A percentile compares a stretch with the other conserved stretches of the same genome.
Conservation (phyloP, 2,888 invertebrate species). For the Melanargia galathea region DNA sequence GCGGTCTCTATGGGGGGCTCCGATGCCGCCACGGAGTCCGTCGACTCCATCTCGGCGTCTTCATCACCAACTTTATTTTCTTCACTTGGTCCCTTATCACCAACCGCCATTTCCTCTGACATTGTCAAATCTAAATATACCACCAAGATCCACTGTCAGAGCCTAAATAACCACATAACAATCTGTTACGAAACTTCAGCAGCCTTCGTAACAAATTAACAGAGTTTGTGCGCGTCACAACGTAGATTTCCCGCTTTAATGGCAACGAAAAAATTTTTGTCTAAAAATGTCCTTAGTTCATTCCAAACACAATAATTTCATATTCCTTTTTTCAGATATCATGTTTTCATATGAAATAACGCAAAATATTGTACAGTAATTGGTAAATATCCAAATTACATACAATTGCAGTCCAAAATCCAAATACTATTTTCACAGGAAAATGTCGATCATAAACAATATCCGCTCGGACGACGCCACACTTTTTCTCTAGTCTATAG, state of each 20-base stretch:
- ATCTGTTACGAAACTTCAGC: conserved; percentile 64
- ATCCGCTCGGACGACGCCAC: conserved; percentile 71
- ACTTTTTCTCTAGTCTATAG: conserved; percentile 52
- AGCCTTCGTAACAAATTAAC: conserved; percentile 62
- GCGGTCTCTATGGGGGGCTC: conserved; percentile 48
- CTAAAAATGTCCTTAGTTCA: conserved; percentile 31
- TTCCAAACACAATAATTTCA: conserved; percentile 15
- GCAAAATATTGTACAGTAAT: conserved; percentile 38
- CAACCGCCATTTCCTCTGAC: conserved; percentile 79
- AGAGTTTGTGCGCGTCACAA: conserved; percentile 74
- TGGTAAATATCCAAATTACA: conserved; percentile 44
- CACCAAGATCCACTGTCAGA: conserved; percentile 65
- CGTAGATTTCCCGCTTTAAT: conserved; percentile 78
- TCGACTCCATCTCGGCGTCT: conserved; percentile 48
- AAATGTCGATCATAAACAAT: conserved; percentile 78
- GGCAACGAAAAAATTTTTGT: conserved; percentile 52
- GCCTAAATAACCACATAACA: conserved; percentile 70
- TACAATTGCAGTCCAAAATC: conserved; percentile 53
- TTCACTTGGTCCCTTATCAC: conserved; percentile 68
- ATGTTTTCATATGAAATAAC: conserved; percentile 29
- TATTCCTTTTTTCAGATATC: conserved; percentile 24
- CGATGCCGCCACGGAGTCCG: conserved; percentile 49
- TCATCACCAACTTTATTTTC: conserved; percentile 59
- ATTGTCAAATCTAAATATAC: conserved; percentile 72
- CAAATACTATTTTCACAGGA: conserved; percentile 60